Conservation (phyloP, 2,113 vertebrate genomes). For the Chelonoidis abingdonii region DNA sequence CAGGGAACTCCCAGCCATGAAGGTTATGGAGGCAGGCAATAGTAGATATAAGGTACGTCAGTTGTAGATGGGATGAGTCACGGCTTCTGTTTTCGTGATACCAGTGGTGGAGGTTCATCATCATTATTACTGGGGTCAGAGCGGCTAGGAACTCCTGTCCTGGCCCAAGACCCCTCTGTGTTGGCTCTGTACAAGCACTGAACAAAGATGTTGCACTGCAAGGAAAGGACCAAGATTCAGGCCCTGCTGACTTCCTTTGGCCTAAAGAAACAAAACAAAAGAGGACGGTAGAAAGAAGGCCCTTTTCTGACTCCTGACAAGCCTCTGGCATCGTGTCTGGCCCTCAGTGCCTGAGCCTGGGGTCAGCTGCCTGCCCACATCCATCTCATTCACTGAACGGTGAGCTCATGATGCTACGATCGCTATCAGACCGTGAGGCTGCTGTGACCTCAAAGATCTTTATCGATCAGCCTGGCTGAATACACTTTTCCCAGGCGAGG, state of each 20-base stretch:
- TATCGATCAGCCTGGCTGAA: accelerated
- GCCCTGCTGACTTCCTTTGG: background rate
- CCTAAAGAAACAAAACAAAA: background rate
- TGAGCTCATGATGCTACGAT: background rate
- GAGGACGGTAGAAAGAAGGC: background rate
- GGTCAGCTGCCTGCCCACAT: background rate
- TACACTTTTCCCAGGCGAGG: background rate
- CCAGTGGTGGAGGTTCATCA: background rate
- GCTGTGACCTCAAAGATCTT: background rate
- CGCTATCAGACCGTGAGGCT: accelerated
- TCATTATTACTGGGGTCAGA: background rate
- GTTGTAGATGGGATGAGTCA: background rate
- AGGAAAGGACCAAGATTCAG: background rate
- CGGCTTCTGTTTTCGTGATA: background rate
- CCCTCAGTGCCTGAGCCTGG: background rate
- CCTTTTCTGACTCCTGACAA: background rate
- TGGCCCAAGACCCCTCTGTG: background rate
- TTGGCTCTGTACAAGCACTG: background rate
- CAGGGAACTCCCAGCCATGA: background rate
- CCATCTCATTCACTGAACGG: accelerated
- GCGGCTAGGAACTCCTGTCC: background rate
- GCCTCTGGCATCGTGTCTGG: background rate
- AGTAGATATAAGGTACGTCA: background rate
- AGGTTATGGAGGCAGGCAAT: background rate
- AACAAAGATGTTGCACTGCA: background rate